Evolutionary conservation across 2,797 vertebrate species (phyloP).

Genomic region (Anguilla pacifica): DNA sequence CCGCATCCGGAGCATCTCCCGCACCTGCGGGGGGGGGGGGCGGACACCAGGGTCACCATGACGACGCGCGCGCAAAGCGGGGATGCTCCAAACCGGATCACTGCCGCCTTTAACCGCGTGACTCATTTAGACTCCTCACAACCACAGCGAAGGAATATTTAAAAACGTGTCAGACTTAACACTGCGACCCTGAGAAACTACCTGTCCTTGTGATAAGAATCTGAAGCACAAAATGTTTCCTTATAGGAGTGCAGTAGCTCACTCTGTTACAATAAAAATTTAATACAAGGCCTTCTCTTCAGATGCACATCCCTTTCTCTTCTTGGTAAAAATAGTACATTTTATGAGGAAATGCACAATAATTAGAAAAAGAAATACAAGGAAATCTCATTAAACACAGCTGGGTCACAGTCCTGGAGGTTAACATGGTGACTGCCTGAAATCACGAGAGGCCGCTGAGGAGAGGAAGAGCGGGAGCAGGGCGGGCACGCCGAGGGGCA

Average conservation of each 20-base stretch:
- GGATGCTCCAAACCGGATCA: conserved; percentile 9
- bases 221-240: neutral
- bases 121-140: neutral
- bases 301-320: neutral
- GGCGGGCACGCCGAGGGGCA: neutral
- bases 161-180: neutral
- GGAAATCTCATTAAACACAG: neutral
- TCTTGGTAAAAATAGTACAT: neutral
- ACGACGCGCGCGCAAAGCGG: conserved; percentile 20
- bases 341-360: neutral
- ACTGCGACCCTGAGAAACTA: neutral
- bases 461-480: neutral
- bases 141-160: neutral
- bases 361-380: neutral
- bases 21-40: conserved; percentile 73
- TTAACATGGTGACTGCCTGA: neutral
- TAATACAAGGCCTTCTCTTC: neutral
- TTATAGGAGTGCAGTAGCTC: neutral
- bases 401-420: neutral
- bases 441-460: too few relatives aligned
- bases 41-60: conserved; percentile 18
- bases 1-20: conserved; percentile 97
- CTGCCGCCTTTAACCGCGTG: neutral
- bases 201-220: neutral
- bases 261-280: neutral